phyloP scores from a whole-genome alignment of 1,140 invertebrate genomes.

The Heliconius hermathena region DNA sequence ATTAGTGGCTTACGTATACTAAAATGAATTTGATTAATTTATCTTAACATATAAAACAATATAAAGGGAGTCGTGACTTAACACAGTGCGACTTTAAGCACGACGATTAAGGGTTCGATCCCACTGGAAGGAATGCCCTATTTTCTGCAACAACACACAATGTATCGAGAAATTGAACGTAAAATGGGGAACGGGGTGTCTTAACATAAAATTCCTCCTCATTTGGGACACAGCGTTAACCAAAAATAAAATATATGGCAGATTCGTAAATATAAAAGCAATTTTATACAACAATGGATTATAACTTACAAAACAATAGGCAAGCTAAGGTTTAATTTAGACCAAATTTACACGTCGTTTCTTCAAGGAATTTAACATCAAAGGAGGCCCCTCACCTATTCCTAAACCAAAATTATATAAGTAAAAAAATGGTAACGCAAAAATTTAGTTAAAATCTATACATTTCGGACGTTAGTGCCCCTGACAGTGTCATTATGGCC shows the following conservation, averaged over 20 bases:
- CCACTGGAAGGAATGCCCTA: too few species aligned
- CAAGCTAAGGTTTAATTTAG: neutral
- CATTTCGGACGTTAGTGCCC: conserved; percentile 22
- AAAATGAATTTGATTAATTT: too few species aligned
- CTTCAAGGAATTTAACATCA: neutral
- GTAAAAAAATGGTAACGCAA: conserved; percentile 7
- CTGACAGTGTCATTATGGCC: conserved; percentile 64
- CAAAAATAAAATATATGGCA: neutral
- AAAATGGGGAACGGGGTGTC: too few species aligned
- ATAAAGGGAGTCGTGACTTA: too few species aligned
- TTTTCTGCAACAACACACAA: too few species aligned
- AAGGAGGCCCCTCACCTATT: neutral
- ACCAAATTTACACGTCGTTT: neutral
- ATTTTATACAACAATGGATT: neutral
- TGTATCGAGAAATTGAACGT: too few species aligned
- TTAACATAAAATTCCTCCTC: too few species aligned
- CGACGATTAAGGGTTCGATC: too few species aligned
- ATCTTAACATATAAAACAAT: too few species aligned
- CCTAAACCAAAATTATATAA: neutral
- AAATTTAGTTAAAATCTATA: conserved; percentile 27
- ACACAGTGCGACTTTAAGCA: too few species aligned
- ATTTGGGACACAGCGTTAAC: too few species aligned
- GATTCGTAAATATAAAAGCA: neutral
- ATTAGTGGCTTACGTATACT: too few species aligned
- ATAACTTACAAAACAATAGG: neutral